Evolutionary conservation across 2,113 vertebrate species (phyloP).

Genomic region (Leptodactylus fuscus): DNA sequence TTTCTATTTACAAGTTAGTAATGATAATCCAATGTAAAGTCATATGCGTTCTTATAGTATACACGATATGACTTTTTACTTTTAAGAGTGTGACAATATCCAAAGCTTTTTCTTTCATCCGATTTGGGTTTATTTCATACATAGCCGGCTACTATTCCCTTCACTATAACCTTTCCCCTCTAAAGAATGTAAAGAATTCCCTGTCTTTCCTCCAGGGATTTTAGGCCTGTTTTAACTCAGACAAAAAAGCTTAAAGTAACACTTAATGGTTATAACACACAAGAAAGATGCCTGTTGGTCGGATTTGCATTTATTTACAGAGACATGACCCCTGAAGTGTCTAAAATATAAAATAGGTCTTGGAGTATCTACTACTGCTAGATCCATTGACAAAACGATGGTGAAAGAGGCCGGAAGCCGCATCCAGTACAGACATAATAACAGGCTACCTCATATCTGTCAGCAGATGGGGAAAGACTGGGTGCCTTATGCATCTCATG

Average conservation of each 20-base stretch:
- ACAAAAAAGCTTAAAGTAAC: conserved; percentile 4
- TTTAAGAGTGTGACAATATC: background rate
- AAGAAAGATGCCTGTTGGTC: background rate
- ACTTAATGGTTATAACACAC: conserved; percentile 32
- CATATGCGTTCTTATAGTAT: too few species aligned
- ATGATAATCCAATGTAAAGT: too few species aligned
- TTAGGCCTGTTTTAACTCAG: conserved; percentile 14
- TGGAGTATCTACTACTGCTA: background rate
- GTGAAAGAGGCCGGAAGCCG: background rate
- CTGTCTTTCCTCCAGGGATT: conserved; percentile 44
- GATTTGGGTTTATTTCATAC: background rate
- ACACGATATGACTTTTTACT: too few species aligned
- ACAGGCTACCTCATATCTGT: background rate
- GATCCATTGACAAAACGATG: too few species aligned
- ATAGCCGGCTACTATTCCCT: conserved; percentile 12
- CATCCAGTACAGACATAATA: background rate
- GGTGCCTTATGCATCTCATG: too few species aligned
- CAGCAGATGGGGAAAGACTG: background rate
- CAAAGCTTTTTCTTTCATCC: background rate
- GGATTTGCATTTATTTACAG: background rate
- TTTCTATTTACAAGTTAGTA: too few species aligned
- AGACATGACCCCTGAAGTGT: background rate
- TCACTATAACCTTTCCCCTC: conserved; percentile 51
- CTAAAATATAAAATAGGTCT: background rate
- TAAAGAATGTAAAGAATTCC: conserved; percentile 55